Base-by-base conservation (phyloP, 30 jellyfish, hydroid and myxozoan species). In the Pelagia noctiluca region DNA sequence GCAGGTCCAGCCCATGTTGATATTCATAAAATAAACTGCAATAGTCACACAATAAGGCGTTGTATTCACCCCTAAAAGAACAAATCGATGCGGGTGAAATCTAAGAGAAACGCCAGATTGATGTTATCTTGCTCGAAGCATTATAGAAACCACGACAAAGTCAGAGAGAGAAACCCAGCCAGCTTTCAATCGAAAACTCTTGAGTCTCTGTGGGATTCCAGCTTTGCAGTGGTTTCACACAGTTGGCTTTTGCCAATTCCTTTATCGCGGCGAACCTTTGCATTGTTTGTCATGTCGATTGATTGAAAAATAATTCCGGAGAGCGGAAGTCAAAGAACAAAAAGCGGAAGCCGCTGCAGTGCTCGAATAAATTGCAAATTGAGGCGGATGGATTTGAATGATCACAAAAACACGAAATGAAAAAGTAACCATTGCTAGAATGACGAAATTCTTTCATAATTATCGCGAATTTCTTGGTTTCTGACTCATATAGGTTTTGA, bases 291-390 rank as follows among this genome's bases (percentile, higher is more conserved):
- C n/a, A 73, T 46, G 89, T 72, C 75, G n/a, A n/a, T n/a, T n/a
- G 12, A 52, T 52, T 19, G 68, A 52, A 52, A n/a, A 53, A 62
- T 34, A 64, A 82, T 33, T 82, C 92, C 86, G 86, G 85, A 47
- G 86, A 69, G 63, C 92, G 92, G 92, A 82, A 82, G 92, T 82
- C 81, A 82, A 57, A 64, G 92, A 70, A 60, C 80, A 69, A 86
- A 46, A 19, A 50, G n/a, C 69, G 92, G 92, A 82, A 82, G 92
- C 53, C 61, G 21, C 3, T 13, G 77, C 71, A 64, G 26, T 50
- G 80, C 69, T 42, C 36, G 35, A 82, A 52, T 66, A 48, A 70
- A 5, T 42, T 42, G 57, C 57, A 8, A 42, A 42, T 42, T 42
- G 57, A 42, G 16, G 57, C n/a, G n/a, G 57, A 16, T 16, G 57